Conservation (phyloP, 1,140 invertebrate species). For the Laupala kohalensis region DNA sequence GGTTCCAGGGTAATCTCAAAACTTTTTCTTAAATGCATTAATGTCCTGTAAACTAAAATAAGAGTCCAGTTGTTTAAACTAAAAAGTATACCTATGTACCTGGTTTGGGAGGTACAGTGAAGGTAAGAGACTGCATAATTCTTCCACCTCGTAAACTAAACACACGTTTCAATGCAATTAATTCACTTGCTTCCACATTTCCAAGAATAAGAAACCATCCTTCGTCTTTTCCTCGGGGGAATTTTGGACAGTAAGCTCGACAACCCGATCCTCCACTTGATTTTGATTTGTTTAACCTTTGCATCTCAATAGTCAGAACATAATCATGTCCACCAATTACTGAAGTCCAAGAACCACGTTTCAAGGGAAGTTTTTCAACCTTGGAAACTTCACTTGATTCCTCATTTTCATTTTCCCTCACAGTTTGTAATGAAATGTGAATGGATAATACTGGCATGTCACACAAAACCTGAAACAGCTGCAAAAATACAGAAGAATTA, state of each 20-base stretch:
- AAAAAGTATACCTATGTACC: too few relatives aligned
- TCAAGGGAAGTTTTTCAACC: not conserved
- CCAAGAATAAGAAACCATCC: constrained; percentile 89
- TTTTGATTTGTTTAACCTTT: constrained; percentile 29
- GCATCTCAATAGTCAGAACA: constrained; percentile 44
- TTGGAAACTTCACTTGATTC: constrained; percentile 27
- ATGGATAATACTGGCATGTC: constrained; percentile 47
- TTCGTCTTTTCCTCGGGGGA: constrained; percentile 87
- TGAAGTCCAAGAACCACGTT: constrained; percentile 33
- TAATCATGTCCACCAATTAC: constrained; percentile 59
- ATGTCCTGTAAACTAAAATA: too few relatives aligned
- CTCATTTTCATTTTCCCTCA: constrained; percentile 36
- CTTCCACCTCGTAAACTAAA: constrained; percentile 31
- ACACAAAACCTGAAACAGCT: constrained; percentile 41
- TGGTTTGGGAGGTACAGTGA: constrained; percentile 43
- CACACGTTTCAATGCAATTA: constrained; percentile 78
- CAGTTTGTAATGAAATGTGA: constrained; percentile 36
- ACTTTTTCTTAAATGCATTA: too few relatives aligned
- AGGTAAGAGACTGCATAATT: constrained; percentile 39
- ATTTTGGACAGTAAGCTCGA: constrained; percentile 63
- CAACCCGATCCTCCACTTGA: constrained; percentile 23
- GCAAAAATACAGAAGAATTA: constrained; percentile 1
- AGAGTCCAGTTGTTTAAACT: too few relatives aligned
- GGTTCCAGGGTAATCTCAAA: too few relatives aligned
- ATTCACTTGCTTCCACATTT: constrained; percentile 48